phyloP scores from a whole-genome alignment of 2,113 vertebrate species.

The Microcebus murinus region DNA sequence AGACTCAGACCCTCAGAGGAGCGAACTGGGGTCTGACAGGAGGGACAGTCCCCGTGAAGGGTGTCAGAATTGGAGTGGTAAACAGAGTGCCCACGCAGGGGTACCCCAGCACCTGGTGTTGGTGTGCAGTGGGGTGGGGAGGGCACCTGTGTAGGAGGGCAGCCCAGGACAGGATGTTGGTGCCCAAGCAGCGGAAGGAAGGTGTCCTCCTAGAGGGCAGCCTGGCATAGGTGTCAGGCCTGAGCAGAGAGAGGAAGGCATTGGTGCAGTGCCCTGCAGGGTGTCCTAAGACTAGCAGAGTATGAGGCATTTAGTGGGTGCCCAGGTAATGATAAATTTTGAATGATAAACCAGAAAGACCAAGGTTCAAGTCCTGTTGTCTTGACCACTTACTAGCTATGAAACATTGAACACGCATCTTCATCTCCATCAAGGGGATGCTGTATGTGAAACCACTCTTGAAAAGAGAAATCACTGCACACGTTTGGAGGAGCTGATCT shows the following conservation, averaged over 20 bases:
- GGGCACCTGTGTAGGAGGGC: background rate
- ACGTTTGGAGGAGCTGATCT: background rate
- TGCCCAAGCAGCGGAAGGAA: background rate
- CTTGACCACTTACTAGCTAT: background rate
- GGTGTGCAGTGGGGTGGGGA: background rate
- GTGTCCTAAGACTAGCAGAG: background rate
- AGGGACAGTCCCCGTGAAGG: rapidly evolving
- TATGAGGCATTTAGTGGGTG: background rate
- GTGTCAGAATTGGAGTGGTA: background rate
- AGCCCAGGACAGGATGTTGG: background rate
- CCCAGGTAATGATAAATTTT: background rate
- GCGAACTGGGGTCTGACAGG: background rate
- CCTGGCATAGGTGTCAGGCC: background rate
- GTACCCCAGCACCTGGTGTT: too few species aligned
- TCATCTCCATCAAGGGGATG: background rate
- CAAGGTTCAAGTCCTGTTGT: background rate
- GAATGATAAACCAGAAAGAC: background rate
- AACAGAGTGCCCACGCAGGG: too few species aligned
- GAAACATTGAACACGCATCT: background rate
- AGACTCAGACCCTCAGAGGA: background rate
- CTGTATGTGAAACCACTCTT: background rate
- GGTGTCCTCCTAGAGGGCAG: background rate
- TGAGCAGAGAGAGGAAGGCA: background rate
- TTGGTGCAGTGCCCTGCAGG: background rate
- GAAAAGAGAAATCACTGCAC: background rate